Percentiles rank a stretch among this genome's conserved stretches.
Evolutionary conservation across 1,140 invertebrate species (phyloP).

Genomic region (Pararge aegeria): DNA sequence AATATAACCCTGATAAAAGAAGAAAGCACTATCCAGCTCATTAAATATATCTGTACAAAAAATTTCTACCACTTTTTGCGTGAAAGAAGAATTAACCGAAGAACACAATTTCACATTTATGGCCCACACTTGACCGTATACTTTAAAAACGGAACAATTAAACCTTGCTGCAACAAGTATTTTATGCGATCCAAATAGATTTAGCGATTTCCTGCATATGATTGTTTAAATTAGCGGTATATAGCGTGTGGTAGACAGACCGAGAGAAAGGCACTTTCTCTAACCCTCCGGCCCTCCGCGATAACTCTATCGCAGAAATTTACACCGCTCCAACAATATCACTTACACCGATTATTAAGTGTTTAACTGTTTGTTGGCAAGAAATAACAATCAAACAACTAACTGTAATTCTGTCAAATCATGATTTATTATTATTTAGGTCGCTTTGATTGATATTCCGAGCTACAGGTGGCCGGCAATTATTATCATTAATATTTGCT

Average conservation of each 20-base stretch:
- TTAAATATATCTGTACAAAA: no score
- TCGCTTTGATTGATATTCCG: slow-evolving; percentile 11
- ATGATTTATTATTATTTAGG: slow-evolving; percentile 10
- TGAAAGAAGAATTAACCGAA: no score
- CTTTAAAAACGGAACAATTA: no score
- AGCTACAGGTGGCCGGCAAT: slow-evolving; percentile 17
- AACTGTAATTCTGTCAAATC: slow-evolving; percentile 13
- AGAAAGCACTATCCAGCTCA: neutral
- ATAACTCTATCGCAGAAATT: slow-evolving; percentile 65
- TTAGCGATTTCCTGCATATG: slow-evolving; percentile 6
- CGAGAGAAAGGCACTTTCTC: slow-evolving; percentile 74
- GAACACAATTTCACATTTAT: no score
- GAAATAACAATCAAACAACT: neutral
- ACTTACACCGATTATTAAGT: slow-evolving; percentile 47
- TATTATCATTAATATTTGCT: slow-evolving; percentile 14
- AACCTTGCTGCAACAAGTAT: no score
- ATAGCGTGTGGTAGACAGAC: slow-evolving; percentile 33
- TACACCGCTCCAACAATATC: slow-evolving; percentile 53
- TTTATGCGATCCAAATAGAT: neutral
- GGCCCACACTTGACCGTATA: no score
- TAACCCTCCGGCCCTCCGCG: slow-evolving; percentile 64
- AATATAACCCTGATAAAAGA: no score
- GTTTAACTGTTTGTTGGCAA: slow-evolving; percentile 7
- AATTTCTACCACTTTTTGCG: no score
- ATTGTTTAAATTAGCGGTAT: slow-evolving; percentile 58